Evolutionary conservation across 1,140 invertebrate species (phyloP).

Genomic region (Plectus sambesii): DNA sequence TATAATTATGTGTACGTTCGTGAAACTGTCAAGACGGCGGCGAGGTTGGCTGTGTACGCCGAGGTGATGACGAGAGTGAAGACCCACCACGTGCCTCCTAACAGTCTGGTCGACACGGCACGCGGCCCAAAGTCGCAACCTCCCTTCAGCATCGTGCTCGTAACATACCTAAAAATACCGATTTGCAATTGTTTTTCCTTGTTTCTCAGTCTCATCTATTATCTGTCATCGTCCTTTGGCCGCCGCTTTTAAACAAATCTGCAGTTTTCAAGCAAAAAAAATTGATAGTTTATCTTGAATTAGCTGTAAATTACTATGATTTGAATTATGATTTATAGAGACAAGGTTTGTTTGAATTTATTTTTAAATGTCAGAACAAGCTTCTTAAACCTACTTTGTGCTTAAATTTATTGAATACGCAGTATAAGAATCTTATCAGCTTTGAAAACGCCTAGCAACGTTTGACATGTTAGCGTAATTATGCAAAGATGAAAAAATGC

Average conservation of each 20-base stretch:
- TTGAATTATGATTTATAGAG: too few species aligned
- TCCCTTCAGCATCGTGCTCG: conserved; percentile 42
- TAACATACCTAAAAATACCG: conserved; percentile 25
- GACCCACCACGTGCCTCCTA: conserved; percentile 96
- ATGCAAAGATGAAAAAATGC: conserved; percentile 6
- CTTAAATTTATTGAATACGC: too few species aligned
- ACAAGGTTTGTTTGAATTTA: too few species aligned
- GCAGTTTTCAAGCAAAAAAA: too few species aligned
- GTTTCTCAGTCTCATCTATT: conserved; percentile 45
- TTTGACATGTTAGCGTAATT: too few species aligned
- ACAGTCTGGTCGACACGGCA: conserved; percentile 82
- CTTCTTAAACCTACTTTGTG: too few species aligned
- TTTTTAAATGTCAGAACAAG: too few species aligned
- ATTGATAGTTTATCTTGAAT: too few species aligned
- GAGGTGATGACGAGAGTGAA: conserved; percentile 97
- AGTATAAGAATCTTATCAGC: too few species aligned
- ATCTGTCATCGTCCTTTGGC: conserved; percentile 15
- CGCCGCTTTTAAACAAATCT: not conserved
- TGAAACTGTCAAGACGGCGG: conserved; percentile 82
- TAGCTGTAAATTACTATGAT: too few species aligned
- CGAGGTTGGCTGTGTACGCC: conserved; percentile 92
- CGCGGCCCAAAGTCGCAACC: conserved; percentile 55
- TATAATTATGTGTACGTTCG: conserved; percentile 81
- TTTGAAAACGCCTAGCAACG: too few species aligned
- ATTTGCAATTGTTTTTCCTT: not conserved